These are phyloP conservation scores for Stegana nigrithorax DNA, from an alignment of 2,888 invertebrate genomes.

Conservation along the genomic window DNA sequence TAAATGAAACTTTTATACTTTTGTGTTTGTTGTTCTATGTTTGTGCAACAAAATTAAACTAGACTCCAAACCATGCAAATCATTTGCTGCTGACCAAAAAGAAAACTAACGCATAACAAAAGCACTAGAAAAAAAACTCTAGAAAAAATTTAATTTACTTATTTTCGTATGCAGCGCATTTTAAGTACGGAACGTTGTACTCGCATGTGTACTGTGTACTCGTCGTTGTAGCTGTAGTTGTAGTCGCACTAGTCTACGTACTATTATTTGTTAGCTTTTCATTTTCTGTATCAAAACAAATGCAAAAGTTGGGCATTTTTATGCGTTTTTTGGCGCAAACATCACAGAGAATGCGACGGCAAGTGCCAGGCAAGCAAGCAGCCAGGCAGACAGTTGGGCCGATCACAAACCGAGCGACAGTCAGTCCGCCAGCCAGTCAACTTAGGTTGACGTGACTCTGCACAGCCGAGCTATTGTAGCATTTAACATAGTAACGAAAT, in stretches of 20 bases:
- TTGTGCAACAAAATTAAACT: too few species aligned
- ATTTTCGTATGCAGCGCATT: background rate
- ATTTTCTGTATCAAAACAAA: conserved; percentile 8
- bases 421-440: background rate
- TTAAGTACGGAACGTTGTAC: background rate
- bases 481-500: conserved; percentile 5
- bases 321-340: conserved; percentile 19
- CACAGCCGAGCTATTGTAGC: background rate
- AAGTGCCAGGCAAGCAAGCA: conserved; percentile 9
- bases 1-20: too few species aligned
- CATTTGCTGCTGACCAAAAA: too few species aligned
- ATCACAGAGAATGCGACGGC: conserved; percentile 15
- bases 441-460: background rate
- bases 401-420: background rate
- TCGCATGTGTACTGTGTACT: background rate
- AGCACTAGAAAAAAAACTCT: background rate
- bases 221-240: too few species aligned
- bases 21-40: too few species aligned
- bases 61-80: too few species aligned
- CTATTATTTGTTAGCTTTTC: background rate
- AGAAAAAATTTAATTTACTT: background rate
- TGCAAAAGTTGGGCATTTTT: conserved; percentile 12
- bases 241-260: too few species aligned
- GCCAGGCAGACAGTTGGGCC: background rate
- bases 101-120: background rate